Conservation (phyloP, 2,888 invertebrate genomes). For the Saturnia pavonia region DNA sequence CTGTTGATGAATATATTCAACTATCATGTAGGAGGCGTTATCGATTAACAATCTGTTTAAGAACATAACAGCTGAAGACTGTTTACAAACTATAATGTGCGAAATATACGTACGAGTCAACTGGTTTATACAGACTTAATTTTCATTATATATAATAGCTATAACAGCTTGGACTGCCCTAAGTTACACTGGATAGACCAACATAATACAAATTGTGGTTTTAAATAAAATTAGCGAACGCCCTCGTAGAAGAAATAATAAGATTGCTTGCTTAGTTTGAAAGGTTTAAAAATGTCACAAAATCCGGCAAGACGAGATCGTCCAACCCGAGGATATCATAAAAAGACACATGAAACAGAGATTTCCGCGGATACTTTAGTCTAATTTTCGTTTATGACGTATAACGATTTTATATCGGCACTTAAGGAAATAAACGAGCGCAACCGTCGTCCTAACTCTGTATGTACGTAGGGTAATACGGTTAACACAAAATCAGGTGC, state of each 20-base stretch:
- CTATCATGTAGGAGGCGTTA: too few relatives aligned
- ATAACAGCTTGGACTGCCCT: background rate
- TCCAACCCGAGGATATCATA: constrained; percentile 10
- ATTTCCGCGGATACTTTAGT: constrained; percentile 29
- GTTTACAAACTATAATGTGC: too few relatives aligned
- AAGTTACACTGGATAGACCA: background rate
- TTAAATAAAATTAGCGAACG: background rate
- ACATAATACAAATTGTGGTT: background rate
- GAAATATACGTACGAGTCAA: too few relatives aligned
- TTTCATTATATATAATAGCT: too few relatives aligned
- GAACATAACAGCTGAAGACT: too few relatives aligned
- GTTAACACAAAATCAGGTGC: background rate
- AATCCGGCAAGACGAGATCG: background rate
- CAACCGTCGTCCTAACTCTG: constrained; percentile 65
- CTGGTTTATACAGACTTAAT: too few relatives aligned
- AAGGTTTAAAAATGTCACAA: constrained; percentile 2
- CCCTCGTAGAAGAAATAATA: background rate
- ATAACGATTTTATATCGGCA: constrained; percentile 54
- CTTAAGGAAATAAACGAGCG: constrained; percentile 51
- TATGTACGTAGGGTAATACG: constrained; percentile 32
- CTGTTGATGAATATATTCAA: too few relatives aligned
- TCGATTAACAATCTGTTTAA: too few relatives aligned
- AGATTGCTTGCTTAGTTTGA: background rate
- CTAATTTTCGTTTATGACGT: constrained; percentile 32
- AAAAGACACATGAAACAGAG: constrained; percentile 23